Conservation (phyloP, 2,888 invertebrate species). For the Chironomus tentans region DNA sequence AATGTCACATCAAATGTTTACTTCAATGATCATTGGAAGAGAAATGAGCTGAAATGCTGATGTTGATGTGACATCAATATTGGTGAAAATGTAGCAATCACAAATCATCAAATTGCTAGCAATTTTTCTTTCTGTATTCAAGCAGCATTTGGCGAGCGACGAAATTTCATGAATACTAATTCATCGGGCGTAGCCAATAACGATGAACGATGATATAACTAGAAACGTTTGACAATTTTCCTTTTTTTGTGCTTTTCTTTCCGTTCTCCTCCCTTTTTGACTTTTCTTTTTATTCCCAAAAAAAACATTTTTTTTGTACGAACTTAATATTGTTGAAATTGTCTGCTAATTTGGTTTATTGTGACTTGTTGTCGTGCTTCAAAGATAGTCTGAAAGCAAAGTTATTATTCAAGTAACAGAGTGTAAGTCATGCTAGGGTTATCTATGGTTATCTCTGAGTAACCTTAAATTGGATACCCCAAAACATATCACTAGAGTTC, state of each 20-base stretch:
- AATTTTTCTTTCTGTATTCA: not conserved
- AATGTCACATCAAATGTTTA: not conserved
- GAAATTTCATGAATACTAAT: slow-evolving; percentile 20
- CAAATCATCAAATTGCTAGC: not conserved
- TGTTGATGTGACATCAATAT: slow-evolving; percentile 6
- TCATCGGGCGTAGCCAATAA: slow-evolving; percentile 8
- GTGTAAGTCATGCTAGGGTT: too few relatives aligned
- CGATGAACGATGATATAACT: too few relatives aligned
- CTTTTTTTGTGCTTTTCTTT: not conserved
- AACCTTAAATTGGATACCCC: too few relatives aligned
- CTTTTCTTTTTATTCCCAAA: not conserved
- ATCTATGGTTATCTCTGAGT: too few relatives aligned
- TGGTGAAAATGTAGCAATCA: slow-evolving; percentile 9
- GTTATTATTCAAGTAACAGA: too few relatives aligned
- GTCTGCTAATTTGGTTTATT: too few relatives aligned
- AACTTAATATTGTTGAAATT: too few relatives aligned
- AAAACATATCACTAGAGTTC: too few relatives aligned
- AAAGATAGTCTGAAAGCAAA: too few relatives aligned
- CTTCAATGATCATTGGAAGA: not conserved
- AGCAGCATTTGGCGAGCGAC: not conserved
- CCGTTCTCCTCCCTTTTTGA: not conserved
- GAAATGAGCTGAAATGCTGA: not conserved
- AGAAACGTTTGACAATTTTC: too few relatives aligned
- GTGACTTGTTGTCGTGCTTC: too few relatives aligned
- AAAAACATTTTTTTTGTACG: too few relatives aligned